Base-by-base conservation (phyloP, 1,140 invertebrate species). In the Ostrea denselamellosa region DNA sequence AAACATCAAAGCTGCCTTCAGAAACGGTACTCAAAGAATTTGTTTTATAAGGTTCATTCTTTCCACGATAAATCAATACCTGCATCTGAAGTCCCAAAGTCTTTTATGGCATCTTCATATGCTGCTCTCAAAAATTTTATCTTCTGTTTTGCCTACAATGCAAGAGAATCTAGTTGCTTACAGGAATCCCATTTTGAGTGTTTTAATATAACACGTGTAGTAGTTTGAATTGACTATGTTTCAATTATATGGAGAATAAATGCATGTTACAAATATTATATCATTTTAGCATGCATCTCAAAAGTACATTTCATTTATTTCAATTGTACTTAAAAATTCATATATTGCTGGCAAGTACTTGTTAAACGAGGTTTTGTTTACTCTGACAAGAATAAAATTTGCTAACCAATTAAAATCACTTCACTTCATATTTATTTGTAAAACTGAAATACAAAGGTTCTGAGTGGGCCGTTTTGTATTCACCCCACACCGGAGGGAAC, bases 101-200 rank as follows among this genome's bases (percentile, higher is more conserved):
- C 90, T 28, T 85, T 54, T 8, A 93, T 54, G 10, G 90, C 91
- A 91, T 93, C 90, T 89, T 93, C 92, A 91, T 85, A 93, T n/a
- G 90, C 87, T 84, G 85, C 81, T 82, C 91, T 85, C 58, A 92
- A 65, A 5, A 65, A 62, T 34, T 91, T 85, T 22, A 91, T 89
- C 77, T 90, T 90, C n/a, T 87, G 68, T 17, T 68, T 82, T 28
- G 85, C 2, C 90, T 91, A 52, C 65, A 87, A 89, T 54, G 19
- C 71, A 62, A 51, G 22, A 56, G 17, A 62, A 58, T 58, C 10
- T 17, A 9, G 12, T 5, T 62, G 17, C 56, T 62, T 62, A 19
- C 56, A 44, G 1, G 34, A 1, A 44, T 44, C 2, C 34, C 1
- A 44, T 44, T 44, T 44, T 44, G 34, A 44, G 34, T 44, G 34